A percentile compares a stretch with the other conserved stretches of the same genome.
These are phyloP conservation scores for Philhelius pedissequus DNA, from an alignment of 2,888 invertebrate genomes.

Conservation along the genomic window DNA sequence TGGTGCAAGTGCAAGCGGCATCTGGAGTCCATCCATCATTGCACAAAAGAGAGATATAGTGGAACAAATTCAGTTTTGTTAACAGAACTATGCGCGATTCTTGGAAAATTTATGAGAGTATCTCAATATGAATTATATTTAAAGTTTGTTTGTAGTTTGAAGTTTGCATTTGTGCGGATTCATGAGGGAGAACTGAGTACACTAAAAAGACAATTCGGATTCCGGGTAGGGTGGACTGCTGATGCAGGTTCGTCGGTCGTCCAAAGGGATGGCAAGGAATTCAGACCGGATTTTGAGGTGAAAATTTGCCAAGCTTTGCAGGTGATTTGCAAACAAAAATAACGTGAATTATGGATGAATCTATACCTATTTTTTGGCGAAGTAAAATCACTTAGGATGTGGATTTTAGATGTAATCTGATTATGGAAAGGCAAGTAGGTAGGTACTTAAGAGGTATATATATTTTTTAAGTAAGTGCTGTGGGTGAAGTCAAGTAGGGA, in stretches of 20 bases:
- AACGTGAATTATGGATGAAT: not conserved
- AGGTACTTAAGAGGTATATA: too few species aligned
- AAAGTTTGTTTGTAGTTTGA: constrained; percentile 56
- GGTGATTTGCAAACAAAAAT: constrained; percentile 34
- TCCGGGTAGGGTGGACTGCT: not conserved
- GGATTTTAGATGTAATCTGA: not conserved
- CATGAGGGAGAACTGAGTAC: not conserved
- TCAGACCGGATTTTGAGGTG: constrained; percentile 32
- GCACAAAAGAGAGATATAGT: constrained; percentile 39
- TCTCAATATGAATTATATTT: constrained; percentile 67
- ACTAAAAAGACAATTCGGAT: not conserved
- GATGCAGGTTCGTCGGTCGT: not conserved
- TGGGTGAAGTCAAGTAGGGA: too few species aligned
- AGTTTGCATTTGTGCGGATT: constrained; percentile 37
- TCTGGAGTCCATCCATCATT: constrained; percentile 67
- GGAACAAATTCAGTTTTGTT: constrained; percentile 68
- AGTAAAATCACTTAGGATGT: not conserved
- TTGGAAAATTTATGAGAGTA: constrained; percentile 56
- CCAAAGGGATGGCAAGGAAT: not conserved
- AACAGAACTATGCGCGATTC: constrained; percentile 62
- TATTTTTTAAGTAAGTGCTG: too few species aligned
- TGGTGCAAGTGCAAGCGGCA: constrained; percentile 30
- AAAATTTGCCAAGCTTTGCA: constrained; percentile 16
- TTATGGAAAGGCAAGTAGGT: not conserved
- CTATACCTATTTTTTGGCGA: not conserved